Base-by-base conservation (phyloP, 2,797 vertebrate species). In the Heteromormyrus szaboi region DNA sequence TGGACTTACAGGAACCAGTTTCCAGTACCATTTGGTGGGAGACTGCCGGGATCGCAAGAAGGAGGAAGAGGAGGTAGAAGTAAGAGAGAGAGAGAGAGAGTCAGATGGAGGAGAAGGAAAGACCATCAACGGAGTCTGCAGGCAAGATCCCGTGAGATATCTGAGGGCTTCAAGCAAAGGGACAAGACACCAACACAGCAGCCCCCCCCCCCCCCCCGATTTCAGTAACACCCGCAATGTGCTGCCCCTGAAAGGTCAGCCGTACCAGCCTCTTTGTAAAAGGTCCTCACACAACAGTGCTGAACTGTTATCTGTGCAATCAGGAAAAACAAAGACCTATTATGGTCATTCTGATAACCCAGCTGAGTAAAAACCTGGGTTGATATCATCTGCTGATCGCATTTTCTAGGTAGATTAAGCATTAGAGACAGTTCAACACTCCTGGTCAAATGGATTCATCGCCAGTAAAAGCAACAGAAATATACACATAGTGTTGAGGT, bases 21-120 rank as follows among this genome's bases (percentile, higher is more conserved):
- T 99, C 99, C 98, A 99, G 96, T 99, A 99, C 99, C 99, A 99
- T 96, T 99, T 99, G 96, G 98, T 98, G 94, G 99, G 98, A 96
- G 98, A 99, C 99, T 99, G 97, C 96, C 90, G 92, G 84, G 50
- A 90, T 93, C 91, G 96, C 94, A 95, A 92, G 92, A 92, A 59
- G 19, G 54, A 62, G 22, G 22, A 22, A 33, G 41, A 56, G 33
- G 53, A 19, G 2, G 81, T 5, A 59, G 56, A 41, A 50, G 84
- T n/a, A 84, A 86, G 90, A 90, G 93, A 88, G 90, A 37, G n/a
- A n/a, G 29, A 33, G 33, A 88, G 90, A 89, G 87, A 92, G 91
- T 79, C 14, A 79, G 37, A 41, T 17, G 72, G 14, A 90, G 90
- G 92, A 79, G 4, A 29, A 44, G 65, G 89, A 92, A 94, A 93